phyloP scores from a whole-genome alignment of 2,797 vertebrate genomes.

The Alfaro cultratus region DNA sequence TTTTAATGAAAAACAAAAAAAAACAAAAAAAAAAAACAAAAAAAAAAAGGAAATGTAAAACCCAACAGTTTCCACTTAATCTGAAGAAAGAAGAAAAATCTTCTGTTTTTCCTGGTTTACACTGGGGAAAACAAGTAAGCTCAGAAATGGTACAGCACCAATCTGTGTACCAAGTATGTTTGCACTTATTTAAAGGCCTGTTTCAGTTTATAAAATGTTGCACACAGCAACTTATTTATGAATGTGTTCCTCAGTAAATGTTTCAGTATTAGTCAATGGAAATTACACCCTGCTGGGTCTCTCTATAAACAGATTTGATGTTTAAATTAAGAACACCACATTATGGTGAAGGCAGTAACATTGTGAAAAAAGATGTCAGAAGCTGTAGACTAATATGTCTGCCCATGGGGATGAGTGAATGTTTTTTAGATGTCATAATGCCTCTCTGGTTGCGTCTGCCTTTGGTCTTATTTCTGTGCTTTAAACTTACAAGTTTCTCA shows the following conservation, averaged over 20 bases:
- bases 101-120: constrained; percentile 4
- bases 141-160: constrained; percentile 15
- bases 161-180: constrained; percentile 5
- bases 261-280: background rate
- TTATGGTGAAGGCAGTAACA: constrained; percentile 8
- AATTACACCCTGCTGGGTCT: background rate
- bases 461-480: constrained; percentile 43
- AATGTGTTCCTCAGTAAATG: background rate
- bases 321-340: constrained; percentile 7
- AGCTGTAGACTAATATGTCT: constrained; percentile 7
- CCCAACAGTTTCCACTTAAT: background rate
- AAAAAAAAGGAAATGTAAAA: background rate
- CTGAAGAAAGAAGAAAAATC: background rate
- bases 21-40: too few relatives aligned
- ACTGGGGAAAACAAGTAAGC: background rate
- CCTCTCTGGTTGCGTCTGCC: constrained; percentile 37
- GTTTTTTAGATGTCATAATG: constrained; percentile 35
- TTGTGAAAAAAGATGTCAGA: background rate
- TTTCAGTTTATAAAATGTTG: constrained; percentile 2
- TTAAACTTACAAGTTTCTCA: constrained; percentile 56
- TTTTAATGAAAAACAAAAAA: background rate
- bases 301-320: constrained; percentile 2
- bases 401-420: background rate
- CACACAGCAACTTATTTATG: background rate
- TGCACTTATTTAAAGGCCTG: background rate